phyloP scores from a whole-genome alignment of 1,140 invertebrate species.

The Temnothorax longispinosus region DNA sequence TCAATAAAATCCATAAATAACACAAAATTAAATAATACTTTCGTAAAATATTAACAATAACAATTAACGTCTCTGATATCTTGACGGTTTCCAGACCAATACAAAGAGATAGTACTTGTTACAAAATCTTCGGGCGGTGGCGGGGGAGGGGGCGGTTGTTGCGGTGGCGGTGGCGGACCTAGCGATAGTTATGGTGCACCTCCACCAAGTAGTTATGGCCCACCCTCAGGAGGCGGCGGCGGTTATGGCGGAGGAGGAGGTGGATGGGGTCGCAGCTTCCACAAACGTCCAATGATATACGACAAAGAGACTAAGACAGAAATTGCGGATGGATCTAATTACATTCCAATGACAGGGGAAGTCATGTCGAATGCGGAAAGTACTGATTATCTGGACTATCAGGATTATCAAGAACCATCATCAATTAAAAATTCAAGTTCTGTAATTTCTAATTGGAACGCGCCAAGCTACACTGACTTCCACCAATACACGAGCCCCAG shows the following conservation, averaged over 20 bases:
- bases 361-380: background rate
- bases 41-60: background rate
- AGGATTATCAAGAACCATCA: slow-evolving; percentile 1
- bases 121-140: slow-evolving; percentile 77
- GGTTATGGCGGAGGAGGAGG: slow-evolving; percentile 76
- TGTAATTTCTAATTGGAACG: slow-evolving; percentile 5
- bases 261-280: slow-evolving; percentile 83
- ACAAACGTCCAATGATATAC: slow-evolving; percentile 66
- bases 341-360: background rate
- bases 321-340: background rate
- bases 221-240: slow-evolving; percentile 75
- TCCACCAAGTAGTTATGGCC: slow-evolving; percentile 74
- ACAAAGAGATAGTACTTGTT: slow-evolving; percentile 82
- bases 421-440: background rate
- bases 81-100: slow-evolving; percentile 63
- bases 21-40: background rate
- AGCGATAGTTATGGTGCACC: slow-evolving; percentile 78
- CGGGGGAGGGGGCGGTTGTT: slow-evolving; percentile 67
- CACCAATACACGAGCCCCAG: background rate
- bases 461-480: background rate
- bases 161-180: slow-evolving; percentile 69
- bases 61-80: background rate
- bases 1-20: background rate
- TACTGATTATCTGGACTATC: background rate
- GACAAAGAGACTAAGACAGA: background rate